Conservation (phyloP, 2,888 invertebrate genomes). For the Blastobasis adustella region DNA sequence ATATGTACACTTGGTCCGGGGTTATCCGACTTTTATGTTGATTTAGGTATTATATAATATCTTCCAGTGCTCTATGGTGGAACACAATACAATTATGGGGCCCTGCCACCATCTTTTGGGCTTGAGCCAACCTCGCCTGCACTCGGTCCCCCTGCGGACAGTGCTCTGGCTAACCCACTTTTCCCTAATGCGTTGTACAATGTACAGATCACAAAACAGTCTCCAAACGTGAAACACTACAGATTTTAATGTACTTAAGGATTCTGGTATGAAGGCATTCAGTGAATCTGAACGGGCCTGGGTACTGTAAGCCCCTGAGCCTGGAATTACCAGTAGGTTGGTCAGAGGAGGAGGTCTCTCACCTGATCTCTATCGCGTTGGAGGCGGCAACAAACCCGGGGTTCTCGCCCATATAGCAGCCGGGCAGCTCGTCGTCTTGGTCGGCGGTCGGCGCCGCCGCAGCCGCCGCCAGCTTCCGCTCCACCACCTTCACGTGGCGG, state of each 20-base stretch:
- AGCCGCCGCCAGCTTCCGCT: conserved; percentile 33
- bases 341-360: conserved; percentile 2
- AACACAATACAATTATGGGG: too few relatives aligned
- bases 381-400: conserved; percentile 70
- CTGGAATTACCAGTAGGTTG: not conserved
- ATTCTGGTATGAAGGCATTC: too few relatives aligned
- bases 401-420: conserved; percentile 63
- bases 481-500: conserved; percentile 38
- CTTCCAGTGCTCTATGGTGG: too few relatives aligned
- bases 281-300: not conserved
- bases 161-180: too few relatives aligned
- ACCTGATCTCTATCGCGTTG: conserved; percentile 63
- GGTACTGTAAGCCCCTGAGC: not conserved
- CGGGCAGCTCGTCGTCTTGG: conserved; percentile 39
- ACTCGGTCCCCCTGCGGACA: too few relatives aligned
- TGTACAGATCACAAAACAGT: not conserved
- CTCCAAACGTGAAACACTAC: not conserved
- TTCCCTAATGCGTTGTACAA: not conserved
- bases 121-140: too few relatives aligned
- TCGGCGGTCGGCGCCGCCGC: conserved; percentile 13
- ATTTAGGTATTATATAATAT: too few relatives aligned
- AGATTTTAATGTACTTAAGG: not conserved
- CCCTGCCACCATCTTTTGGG: too few relatives aligned
- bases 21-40: too few relatives aligned
- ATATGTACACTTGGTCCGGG: too few relatives aligned